phyloP scores from a whole-genome alignment of 2,797 vertebrate genomes.

The Florisuga fusca region DNA sequence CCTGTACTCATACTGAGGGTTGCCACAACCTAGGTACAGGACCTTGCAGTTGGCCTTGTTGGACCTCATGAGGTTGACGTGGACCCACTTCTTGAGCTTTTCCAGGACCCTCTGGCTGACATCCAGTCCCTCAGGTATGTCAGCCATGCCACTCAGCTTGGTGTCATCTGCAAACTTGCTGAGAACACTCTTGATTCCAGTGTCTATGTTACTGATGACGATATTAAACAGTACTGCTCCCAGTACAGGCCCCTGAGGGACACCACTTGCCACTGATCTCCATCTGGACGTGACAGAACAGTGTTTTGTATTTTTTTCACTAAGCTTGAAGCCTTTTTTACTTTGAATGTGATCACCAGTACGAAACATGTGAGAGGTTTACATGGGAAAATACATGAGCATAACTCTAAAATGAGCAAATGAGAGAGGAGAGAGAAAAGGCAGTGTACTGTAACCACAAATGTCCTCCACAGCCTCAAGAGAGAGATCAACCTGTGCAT shows the following conservation, averaged over 20 bases:
- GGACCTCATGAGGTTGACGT: neutral
- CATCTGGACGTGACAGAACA: neutral
- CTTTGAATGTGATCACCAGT: neutral
- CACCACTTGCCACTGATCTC: neutral
- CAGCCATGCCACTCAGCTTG: neutral
- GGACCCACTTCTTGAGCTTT: neutral
- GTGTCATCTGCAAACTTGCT: neutral
- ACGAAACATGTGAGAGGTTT: neutral
- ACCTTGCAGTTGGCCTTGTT: neutral
- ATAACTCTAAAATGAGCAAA: neutral
- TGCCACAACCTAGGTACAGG: neutral
- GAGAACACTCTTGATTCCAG: neutral
- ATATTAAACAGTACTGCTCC: neutral
- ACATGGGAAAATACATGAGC: neutral
- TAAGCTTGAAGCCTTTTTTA: neutral
- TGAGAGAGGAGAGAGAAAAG: neutral
- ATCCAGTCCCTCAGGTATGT: neutral
- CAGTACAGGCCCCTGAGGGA: neutral
- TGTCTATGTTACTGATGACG: neutral
- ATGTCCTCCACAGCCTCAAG: neutral
- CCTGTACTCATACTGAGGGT: neutral
- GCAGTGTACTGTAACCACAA: neutral
- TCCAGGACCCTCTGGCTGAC: neutral
- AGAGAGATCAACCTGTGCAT: neutral
- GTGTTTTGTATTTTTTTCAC: neutral